Base-by-base conservation (phyloP, 2,888 invertebrate species). In the Colostygia pectinataria region DNA sequence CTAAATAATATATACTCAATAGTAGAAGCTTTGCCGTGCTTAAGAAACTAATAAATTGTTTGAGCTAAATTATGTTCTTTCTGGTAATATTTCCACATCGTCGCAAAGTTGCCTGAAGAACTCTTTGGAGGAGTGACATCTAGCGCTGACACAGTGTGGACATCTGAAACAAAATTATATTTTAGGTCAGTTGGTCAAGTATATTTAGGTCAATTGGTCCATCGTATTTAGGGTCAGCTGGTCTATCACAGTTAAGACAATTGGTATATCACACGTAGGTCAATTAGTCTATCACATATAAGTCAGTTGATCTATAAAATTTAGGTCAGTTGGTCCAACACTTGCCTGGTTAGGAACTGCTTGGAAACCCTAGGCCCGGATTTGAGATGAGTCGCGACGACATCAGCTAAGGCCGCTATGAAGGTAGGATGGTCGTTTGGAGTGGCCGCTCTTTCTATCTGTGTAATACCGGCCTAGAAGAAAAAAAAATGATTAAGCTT, bases 381-480 rank as follows among this genome's bases (percentile, higher is more conserved):
- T 36, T 91, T 89, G 4, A 99, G 77, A 77, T 98, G 98, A 0
- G 86, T 79, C 0, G 92, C 87, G 0, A 98, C 97, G 18, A 98
- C 91, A 63, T 95, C 95, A 0, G 96, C 93, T 29, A 99, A 70
- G 0, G 97, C 97, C 57, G 95, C 91, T 60, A 99, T 98, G 81
- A 99, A 99, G 0, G 95, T 78, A 0, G 97, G 97, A 80, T 98
- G 98, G 75, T 96, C 98, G 77, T 99, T 99, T 0, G 98, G 97
- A 0, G 99, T 94, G 0, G 95, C 94, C 1, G 97, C 96, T 50
- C 99, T 87, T 50, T 95, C 92, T 37, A 99, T 96, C 64, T 93
- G 93, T 40, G 93, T 93, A 2, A 95, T 93, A 28, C 96, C 96
- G 42, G 96, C 92, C 97, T 97, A 73, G 9, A 5, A 20, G 43